Evolutionary conservation across 2,113 vertebrate species (phyloP).

Genomic region (Taxidea taxus): DNA sequence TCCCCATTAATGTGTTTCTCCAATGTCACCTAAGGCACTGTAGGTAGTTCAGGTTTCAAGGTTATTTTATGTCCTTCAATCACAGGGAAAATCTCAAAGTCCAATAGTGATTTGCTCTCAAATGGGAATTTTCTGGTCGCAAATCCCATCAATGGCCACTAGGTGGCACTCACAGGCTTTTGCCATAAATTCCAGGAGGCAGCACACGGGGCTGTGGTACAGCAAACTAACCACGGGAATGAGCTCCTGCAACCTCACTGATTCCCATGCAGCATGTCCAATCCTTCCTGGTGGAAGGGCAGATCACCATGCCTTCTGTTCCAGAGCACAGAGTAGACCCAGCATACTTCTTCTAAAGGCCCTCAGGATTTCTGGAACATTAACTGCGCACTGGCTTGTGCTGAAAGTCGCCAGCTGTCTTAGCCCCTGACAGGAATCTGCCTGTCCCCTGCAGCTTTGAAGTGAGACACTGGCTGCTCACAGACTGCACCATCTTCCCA

Average conservation of each 20-base stretch:
- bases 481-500: not conserved
- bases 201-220: rapidly evolving
- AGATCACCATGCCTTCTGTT: not conserved
- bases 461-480: not conserved
- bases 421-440: not conserved
- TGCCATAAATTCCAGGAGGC: not conserved
- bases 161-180: not conserved
- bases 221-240: not conserved
- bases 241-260: not conserved
- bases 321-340: not conserved
- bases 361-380: not conserved
- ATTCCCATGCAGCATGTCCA: not conserved
- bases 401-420: not conserved
- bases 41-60: not conserved
- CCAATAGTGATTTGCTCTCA: not conserved
- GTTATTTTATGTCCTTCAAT: not conserved
- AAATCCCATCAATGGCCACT: not conserved
- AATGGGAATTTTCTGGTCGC: not conserved
- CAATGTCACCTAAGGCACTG: not conserved
- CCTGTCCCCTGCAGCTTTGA: not conserved
- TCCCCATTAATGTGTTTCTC: not conserved
- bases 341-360: not conserved
- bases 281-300: not conserved
- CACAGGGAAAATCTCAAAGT: not conserved
- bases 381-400: not conserved